phyloP scores from a whole-genome alignment of 2,888 invertebrate species.

The Hydroisotoma schaefferi region DNA sequence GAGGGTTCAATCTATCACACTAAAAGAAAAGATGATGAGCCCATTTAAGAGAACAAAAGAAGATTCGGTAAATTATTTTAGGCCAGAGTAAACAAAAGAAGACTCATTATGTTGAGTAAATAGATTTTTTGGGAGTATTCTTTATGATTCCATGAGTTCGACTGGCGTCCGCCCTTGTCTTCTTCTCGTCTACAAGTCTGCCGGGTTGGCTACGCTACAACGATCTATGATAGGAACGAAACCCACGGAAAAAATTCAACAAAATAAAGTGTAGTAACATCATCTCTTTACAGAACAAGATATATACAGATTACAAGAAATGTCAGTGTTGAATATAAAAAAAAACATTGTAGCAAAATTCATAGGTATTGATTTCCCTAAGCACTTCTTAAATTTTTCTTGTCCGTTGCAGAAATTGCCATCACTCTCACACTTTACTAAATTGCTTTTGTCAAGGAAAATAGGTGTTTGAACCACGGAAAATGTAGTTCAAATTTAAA shows the following conservation, averaged over 20 bases:
- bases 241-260: no score
- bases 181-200: conserved; percentile 10
- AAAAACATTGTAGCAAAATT: neutral
- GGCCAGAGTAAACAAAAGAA: conserved; percentile 15
- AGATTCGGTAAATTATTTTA: conserved; percentile 1
- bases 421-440: no score
- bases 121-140: conserved; percentile 16
- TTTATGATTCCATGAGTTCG: conserved; percentile 9
- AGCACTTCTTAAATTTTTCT: no score
- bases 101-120: conserved; percentile 13
- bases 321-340: neutral
- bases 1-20: neutral
- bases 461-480: no score
- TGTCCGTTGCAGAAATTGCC: no score
- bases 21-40: conserved; percentile 7
- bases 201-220: neutral
- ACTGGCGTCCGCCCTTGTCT: conserved; percentile 19
- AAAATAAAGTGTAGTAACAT: no score
- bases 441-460: no score
- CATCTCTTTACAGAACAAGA: no score
- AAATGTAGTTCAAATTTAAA: no score
- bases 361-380: no score
- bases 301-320: no score
- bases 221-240: no score
- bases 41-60: conserved; percentile 11